These are phyloP conservation scores for Alcis repandata DNA, from an alignment of 2,888 invertebrate species.

Conservation along the genomic window DNA sequence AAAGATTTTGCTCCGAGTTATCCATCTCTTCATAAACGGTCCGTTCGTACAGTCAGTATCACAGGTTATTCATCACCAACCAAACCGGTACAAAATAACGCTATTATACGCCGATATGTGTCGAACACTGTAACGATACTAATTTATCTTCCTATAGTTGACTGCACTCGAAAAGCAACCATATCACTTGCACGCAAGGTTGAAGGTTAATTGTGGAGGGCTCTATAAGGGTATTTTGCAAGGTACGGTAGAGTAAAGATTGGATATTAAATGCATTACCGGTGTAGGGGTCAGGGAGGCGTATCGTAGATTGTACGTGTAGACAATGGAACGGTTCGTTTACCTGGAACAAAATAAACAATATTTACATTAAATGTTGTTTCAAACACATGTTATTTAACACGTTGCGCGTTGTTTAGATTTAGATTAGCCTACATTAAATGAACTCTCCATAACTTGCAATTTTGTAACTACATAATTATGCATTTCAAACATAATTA, in stretches of 20 bases:
- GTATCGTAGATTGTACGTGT: conserved; percentile 13
- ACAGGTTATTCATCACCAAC: conserved; percentile 43
- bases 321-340: conserved; percentile 19
- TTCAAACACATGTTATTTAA: background rate
- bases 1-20: background rate
- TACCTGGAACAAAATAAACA: conserved; percentile 30
- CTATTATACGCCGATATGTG: conserved; percentile 45
- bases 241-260: conserved; percentile 20
- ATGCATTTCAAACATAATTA: too few relatives aligned
- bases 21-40: background rate
- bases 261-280: conserved; percentile 37
- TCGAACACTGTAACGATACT: conserved; percentile 47
- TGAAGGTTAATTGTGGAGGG: conserved; percentile 19
- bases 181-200: conserved; percentile 7
- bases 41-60: conserved; percentile 37
- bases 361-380: background rate
- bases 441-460: too few relatives aligned
- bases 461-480: too few relatives aligned
- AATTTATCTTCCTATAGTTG: conserved; percentile 43
- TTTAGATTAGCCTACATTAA: too few relatives aligned
- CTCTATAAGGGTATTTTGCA: conserved; percentile 9
- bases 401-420: too few relatives aligned
- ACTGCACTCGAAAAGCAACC: conserved; percentile 25
- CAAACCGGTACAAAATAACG: conserved; percentile 46
- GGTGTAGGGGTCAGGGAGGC: conserved; percentile 19